Evolutionary conservation across 2,888 invertebrate genomes (phyloP).

Genomic region (Shargacucullia verbasci): DNA sequence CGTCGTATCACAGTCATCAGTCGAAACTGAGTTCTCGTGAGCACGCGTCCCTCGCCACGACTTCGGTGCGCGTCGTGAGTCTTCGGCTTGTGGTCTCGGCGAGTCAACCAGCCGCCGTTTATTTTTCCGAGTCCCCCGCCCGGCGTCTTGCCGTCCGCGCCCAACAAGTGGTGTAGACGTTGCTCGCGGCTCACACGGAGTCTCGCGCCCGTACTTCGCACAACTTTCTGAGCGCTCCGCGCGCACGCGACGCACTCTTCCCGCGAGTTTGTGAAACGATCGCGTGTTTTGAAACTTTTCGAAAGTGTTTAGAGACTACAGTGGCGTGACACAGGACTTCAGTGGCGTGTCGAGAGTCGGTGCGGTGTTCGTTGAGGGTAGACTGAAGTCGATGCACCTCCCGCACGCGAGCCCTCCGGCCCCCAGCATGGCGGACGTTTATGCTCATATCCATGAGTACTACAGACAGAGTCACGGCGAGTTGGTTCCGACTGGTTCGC

Average conservation of each 20-base stretch:
- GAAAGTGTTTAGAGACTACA: conserved; percentile 74
- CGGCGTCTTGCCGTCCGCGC: conserved; percentile 83
- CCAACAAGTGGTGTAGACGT: conserved; percentile 86
- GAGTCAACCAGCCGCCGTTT: conserved; percentile 76
- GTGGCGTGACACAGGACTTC: conserved; percentile 80
- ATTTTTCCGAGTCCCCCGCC: conserved; percentile 84
- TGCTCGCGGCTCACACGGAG: conserved; percentile 78
- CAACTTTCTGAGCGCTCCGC: conserved; percentile 82
- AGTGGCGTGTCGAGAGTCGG: conserved; percentile 80
- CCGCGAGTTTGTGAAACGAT: conserved; percentile 68
- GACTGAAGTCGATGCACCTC: conserved; percentile 91
- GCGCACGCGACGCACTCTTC: conserved; percentile 71
- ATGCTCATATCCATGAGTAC: conserved; percentile 93
- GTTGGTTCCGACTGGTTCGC: conserved; percentile 97
- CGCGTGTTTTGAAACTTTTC: conserved; percentile 79
- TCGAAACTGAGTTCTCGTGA: conserved; percentile 87
- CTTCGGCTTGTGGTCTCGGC: conserved; percentile 86
- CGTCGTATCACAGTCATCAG: conserved; percentile 90
- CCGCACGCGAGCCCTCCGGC: conserved; percentile 89
- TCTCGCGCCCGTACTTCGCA: conserved; percentile 84
- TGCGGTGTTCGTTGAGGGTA: conserved; percentile 74
- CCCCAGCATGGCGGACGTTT: conserved; percentile 92
- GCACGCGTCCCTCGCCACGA: conserved; percentile 83
- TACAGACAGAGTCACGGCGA: conserved; percentile 97
- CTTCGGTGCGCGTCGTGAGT: conserved; percentile 86